Percentiles rank a stretch among this genome's conserved stretches.
Conservation (phyloP, 2,113 vertebrate species). For the Amia ocellicauda region DNA sequence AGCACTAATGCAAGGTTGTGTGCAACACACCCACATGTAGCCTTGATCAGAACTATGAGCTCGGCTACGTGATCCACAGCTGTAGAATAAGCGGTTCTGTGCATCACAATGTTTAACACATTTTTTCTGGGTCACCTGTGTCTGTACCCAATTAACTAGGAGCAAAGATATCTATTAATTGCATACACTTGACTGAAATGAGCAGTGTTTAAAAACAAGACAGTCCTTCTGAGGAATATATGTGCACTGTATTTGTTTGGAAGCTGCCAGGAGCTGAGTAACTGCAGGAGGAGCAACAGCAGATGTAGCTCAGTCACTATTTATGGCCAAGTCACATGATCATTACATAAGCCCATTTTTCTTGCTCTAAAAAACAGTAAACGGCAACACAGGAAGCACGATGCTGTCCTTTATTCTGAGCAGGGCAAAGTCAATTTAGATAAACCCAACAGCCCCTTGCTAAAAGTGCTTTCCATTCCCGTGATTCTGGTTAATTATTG, state of each 20-base stretch:
- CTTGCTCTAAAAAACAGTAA: conserved; percentile 80
- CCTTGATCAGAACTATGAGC: not conserved
- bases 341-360: conserved; percentile 81
- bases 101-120: too few relatives aligned
- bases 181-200: too few relatives aligned
- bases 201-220: too few relatives aligned
- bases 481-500: conserved; percentile 58
- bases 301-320: conserved; percentile 77
- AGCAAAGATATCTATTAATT: too few relatives aligned
- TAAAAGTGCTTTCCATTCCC: conserved; percentile 40
- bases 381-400: conserved; percentile 73
- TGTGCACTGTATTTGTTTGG: conserved; percentile 60
- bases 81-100: too few relatives aligned
- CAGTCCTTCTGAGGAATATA: too few relatives aligned
- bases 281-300: conserved; percentile 70
- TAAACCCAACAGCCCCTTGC: conserved; percentile 44
- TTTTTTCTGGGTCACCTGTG: too few relatives aligned
- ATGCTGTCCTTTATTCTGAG: conserved; percentile 34
- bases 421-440: conserved; percentile 48
- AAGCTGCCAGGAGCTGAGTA: conserved; percentile 67
- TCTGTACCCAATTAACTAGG: too few relatives aligned
- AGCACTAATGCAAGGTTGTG: not conserved
- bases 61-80: not conserved
- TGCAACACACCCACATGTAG: not conserved
- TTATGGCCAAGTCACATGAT: conserved; percentile 77